Base-by-base conservation (phyloP, 2,888 invertebrate species). In the Apoda limacodes region DNA sequence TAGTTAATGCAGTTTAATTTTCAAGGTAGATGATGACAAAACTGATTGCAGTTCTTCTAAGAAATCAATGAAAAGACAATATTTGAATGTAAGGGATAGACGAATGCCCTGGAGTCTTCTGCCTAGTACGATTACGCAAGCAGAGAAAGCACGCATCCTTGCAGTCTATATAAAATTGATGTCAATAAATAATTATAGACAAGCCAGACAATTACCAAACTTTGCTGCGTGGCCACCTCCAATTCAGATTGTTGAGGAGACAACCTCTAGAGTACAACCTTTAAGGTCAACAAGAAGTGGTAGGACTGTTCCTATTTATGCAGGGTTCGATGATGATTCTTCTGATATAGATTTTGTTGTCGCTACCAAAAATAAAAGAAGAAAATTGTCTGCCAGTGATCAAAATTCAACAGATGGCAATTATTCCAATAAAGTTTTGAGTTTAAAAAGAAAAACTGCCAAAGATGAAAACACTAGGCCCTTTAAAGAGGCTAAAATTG, bases 21-120 rank as follows among this genome's bases (percentile, higher is more conserved):
- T 21, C 10, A 44, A 72, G 70, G 38, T 41, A 20, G 61, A 60
- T 21, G 57, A 52, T 15, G 42, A 32, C 26, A 20, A 24, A 31
- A 4, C 30, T 27, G 20, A 45, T 37, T 27, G 29, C 48, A 23
- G 5, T 5, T 37, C 54, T 14, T 42, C 59, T 29, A 67, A 58
- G 37, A 55, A 52, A n/a, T 37, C 43, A 20, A 55, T 78, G 60
- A 72, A 70, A 41, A 62, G 78, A 34, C 54, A 62, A 5, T 69
- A 62, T 44, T 36, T 70, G 24, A 68, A 78, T 55, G 80, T 78
- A 0, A 60, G 50, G 43, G 80, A 80, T 28, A 64, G 74, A 37
- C 54, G 80, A 19, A 55, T 80, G 62, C 80, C 80, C n/a, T 80
- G 80, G 80, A 70, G 80, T 35, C 42, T 80, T 7, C 43, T 80